These are phyloP conservation scores for Amyelois transitella DNA, from an alignment of 1,140 invertebrate genomes.

Conservation along the genomic window DNA sequence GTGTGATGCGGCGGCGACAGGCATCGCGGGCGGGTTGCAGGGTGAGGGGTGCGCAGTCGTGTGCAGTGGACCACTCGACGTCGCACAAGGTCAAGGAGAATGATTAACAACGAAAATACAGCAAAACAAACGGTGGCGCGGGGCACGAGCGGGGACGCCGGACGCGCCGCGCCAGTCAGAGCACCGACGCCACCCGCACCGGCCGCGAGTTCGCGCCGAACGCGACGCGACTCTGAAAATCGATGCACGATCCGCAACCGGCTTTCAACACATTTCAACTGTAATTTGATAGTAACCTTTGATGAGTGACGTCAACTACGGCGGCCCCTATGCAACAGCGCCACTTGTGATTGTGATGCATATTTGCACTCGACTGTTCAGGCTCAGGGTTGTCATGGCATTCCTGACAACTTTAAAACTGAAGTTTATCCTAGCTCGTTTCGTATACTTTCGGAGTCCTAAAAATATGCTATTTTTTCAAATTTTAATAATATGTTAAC, in stretches of 20 bases:
- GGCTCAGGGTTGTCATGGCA: conserved; percentile 23
- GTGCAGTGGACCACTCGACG: conserved; percentile 72
- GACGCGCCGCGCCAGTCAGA: conserved; percentile 58
- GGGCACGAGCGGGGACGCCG: conserved; percentile 49
- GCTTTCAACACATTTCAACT: conserved; percentile 46
- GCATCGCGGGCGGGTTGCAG: conserved; percentile 49
- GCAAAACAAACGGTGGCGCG: conserved; percentile 70
- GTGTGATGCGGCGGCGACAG: conserved; percentile 55
- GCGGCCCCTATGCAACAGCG: conserved; percentile 37
- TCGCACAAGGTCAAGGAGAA: conserved; percentile 74
- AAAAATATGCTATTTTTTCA: too few species aligned
- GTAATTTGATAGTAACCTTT: conserved; percentile 49
- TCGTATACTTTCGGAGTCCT: neutral
- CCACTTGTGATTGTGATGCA: conserved; percentile 37
- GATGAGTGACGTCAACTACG: conserved; percentile 36
- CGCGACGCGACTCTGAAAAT: conserved; percentile 62
- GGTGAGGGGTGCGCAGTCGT: conserved; percentile 67
- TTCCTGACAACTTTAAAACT: conserved; percentile 21
- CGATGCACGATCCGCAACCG: conserved; percentile 67
- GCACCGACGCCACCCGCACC: conserved; percentile 56
- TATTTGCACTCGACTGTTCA: conserved; percentile 6
- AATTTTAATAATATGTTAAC: too few species aligned
- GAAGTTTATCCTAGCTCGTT: conserved; percentile 1
- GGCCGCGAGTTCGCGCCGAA: conserved; percentile 52
- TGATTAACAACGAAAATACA: conserved; percentile 75